A percentile compares a stretch with the other conserved stretches of the same genome.
These are phyloP conservation scores for Hippocampus barbouri DNA, from an alignment of 2,113 vertebrate species.

Conservation along the genomic window DNA sequence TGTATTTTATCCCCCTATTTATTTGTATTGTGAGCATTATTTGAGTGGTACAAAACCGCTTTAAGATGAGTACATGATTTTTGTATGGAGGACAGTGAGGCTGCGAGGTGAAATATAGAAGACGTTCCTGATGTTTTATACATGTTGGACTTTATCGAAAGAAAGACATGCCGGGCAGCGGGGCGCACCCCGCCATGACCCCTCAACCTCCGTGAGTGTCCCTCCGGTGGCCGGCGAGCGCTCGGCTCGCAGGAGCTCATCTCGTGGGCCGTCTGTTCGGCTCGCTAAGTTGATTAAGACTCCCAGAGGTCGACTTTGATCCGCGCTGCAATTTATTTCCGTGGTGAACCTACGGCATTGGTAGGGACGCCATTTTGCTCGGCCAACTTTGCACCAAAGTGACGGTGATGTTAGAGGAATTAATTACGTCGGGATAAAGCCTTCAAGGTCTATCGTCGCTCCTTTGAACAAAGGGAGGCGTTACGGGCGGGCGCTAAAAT, in stretches of 20 bases:
- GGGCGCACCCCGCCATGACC: background rate
- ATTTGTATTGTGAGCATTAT: background rate
- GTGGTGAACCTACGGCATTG: slow-evolving; percentile 12
- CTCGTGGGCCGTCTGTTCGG: slow-evolving; percentile 40
- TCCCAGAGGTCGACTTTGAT: slow-evolving; percentile 37
- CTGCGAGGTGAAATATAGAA: background rate
- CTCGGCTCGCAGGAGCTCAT: slow-evolving; percentile 48
- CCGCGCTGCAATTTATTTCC: slow-evolving; percentile 4
- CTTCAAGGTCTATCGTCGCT: slow-evolving; percentile 42
- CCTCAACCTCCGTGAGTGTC: background rate
- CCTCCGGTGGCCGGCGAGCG: background rate
- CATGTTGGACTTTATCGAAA: background rate
- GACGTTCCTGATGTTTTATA: background rate
- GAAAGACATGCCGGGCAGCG: background rate
- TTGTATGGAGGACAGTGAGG: background rate
- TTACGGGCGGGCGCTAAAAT: slow-evolving; percentile 35
- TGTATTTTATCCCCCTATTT: background rate
- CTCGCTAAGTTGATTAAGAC: slow-evolving; percentile 46
- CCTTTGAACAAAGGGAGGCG: slow-evolving; percentile 39
- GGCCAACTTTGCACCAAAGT: slow-evolving; percentile 33
- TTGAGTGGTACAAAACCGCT: background rate
- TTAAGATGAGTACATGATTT: background rate
- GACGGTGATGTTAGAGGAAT: slow-evolving; percentile 36
- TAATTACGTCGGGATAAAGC: slow-evolving; percentile 34
- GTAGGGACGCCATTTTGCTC: slow-evolving; percentile 14